These are phyloP conservation scores for Erebia ligea DNA, from an alignment of 2,888 invertebrate genomes.

Conservation along the genomic window DNA sequence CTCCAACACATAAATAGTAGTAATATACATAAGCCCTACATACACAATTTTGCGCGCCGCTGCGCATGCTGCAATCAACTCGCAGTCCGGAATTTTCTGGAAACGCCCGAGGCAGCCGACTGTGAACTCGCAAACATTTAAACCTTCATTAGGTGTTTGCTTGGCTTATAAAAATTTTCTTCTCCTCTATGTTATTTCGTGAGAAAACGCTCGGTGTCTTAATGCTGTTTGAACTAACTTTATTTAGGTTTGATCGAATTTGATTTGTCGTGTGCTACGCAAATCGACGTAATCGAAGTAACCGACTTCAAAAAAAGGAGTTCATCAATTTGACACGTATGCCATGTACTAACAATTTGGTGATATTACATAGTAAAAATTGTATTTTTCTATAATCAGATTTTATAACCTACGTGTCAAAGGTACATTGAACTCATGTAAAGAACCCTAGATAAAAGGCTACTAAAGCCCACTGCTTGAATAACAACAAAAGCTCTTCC, in stretches of 20 bases:
- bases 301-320: no score
- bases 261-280: not conserved
- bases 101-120: slow-evolving; percentile 50
- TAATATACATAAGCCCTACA: slow-evolving; percentile 18
- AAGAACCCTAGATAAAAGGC: no score
- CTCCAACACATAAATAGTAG: slow-evolving; percentile 23
- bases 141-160: slow-evolving; percentile 76
- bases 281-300: not conserved
- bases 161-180: slow-evolving; percentile 65
- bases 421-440: no score
- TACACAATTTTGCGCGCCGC: slow-evolving; percentile 26
- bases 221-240: slow-evolving; percentile 38
- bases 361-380: no score
- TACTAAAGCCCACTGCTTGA: no score
- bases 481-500: no score
- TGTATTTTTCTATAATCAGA: no score
- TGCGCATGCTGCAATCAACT: slow-evolving; percentile 46
- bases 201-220: slow-evolving; percentile 36
- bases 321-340: no score
- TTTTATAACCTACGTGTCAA: no score
- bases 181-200: slow-evolving; percentile 44
- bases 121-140: slow-evolving; percentile 73
- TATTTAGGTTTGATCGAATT: slow-evolving; percentile 9
- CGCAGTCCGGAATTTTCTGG: slow-evolving; percentile 47
- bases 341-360: no score